Percentiles rank a stretch among this genome's conserved stretches.
Evolutionary conservation across 2,888 invertebrate species (phyloP).

Genomic region (Eueremaeus valkanovi): DNA sequence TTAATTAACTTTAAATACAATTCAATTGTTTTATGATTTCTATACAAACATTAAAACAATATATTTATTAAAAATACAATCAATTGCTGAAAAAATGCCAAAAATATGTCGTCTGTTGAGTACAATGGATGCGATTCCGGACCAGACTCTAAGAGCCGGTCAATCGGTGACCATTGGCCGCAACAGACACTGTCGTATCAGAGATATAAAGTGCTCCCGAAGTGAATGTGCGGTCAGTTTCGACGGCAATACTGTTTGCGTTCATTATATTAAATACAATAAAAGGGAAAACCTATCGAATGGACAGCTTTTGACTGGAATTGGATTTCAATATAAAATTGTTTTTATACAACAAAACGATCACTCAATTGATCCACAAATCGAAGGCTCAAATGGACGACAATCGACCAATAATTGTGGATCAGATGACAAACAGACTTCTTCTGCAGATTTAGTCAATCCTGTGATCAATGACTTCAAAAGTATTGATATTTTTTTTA

Average conservation of each 20-base stretch:
- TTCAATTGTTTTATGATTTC: background rate
- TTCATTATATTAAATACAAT: background rate
- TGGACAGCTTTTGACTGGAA: conserved; percentile 40
- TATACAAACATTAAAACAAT: no score
- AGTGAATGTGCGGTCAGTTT: conserved; percentile 26
- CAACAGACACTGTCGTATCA: conserved; percentile 36
- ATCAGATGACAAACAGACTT: background rate
- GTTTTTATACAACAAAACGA: conserved; percentile 13
- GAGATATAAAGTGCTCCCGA: conserved; percentile 32
- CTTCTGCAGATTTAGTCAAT: background rate
- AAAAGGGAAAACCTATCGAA: background rate
- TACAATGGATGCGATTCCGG: background rate
- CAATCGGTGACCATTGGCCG: conserved; percentile 29
- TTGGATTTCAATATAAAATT: conserved; percentile 44
- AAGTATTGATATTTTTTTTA: background rate
- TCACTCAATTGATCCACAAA: background rate
- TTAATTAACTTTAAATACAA: background rate
- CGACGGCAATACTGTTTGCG: conserved; percentile 13
- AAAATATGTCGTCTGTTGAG: conserved; percentile 31
- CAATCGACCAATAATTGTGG: background rate
- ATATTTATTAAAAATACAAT: no score
- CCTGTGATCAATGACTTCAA: background rate
- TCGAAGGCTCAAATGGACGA: background rate
- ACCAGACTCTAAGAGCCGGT: conserved; percentile 1
- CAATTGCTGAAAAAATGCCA: background rate